Base-by-base conservation (phyloP, 1,140 invertebrate species). In the Gonatopus flavifemur region DNA sequence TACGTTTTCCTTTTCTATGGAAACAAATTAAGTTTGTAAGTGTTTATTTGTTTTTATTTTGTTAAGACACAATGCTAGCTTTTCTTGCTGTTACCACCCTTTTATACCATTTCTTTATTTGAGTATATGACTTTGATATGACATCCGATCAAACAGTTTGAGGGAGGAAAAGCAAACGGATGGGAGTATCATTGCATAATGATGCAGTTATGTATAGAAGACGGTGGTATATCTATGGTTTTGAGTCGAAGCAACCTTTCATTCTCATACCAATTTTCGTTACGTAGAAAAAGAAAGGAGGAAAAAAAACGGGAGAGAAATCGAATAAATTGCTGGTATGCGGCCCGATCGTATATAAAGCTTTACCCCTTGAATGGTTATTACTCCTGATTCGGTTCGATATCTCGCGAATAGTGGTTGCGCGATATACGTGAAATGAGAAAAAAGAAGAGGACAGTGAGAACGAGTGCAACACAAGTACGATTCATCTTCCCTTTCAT, bases 351-450 rank as follows among this genome's bases (percentile, higher is more conserved):
- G 44, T 62, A 64, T 58, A 56, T 64, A 62, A 61, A 50, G 62
- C 62, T 64, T 59, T 59, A 43, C 37, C 38, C 25, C 59, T 62
- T 53, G 55, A 64, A 61, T 61, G 52, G 55, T 61, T 62, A 64
- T 61, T 62, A 61, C 56, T 55, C 52, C 58, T 56, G 62, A 64
- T 64, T 64, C 57, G 57, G 52, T 52, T 49, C 51, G 42, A 51
- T 47, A 37, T 51, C 22, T 51, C 15, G 33, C 20, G 24, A 7
- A 12, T 6, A 28, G 25, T 7, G 7, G 35, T n/a, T n/a, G 43
- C 19, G 19, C 35, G 20, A 25, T 18, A 49, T 49, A 40, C 25
- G 37, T 32, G 47, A 53, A 53, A 53, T 41, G 37, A 33, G 28
- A 41, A 22, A 19, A 25, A 47, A 19, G 16, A 37, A 32, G 33